Percentiles rank a stretch among this genome's conserved stretches.
Evolutionary conservation across 2,797 vertebrate genomes (phyloP).

Genomic region (Danio kyathit): DNA sequence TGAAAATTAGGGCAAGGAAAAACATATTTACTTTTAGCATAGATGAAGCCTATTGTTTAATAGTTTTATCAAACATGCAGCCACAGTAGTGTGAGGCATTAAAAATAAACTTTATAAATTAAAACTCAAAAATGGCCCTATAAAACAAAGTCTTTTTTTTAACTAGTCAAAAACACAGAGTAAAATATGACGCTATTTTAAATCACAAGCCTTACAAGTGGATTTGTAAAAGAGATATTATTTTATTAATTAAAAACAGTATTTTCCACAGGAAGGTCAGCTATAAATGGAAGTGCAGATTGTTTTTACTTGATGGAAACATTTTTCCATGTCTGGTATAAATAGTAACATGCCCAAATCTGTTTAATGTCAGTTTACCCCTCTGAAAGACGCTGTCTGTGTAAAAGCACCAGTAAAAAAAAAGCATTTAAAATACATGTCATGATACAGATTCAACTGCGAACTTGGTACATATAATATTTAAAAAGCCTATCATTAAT

Average conservation of each 20-base stretch:
- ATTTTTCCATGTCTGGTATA: background rate
- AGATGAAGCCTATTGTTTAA: too few relatives aligned
- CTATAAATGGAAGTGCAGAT: background rate
- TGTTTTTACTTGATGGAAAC: background rate
- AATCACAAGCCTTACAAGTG: too few relatives aligned
- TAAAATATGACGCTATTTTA: background rate
- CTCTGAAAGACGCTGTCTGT: background rate
- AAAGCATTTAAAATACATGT: constrained; percentile 4
- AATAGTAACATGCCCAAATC: background rate
- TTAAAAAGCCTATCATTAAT: background rate
- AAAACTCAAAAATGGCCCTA: too few relatives aligned
- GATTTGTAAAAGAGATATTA: too few relatives aligned
- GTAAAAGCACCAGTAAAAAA: background rate
- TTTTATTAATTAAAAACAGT: background rate
- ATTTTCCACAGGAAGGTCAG: background rate
- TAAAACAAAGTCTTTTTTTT: background rate
- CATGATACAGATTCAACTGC: constrained; percentile 1
- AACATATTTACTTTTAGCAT: too few relatives aligned
- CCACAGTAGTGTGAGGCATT: too few relatives aligned
- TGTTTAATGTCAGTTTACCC: background rate
- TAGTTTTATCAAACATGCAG: too few relatives aligned
- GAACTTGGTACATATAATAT: background rate
- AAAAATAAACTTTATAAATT: too few relatives aligned
- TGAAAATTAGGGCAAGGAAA: too few relatives aligned
- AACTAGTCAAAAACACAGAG: background rate